Evolutionary conservation across 1,140 invertebrate species (phyloP).

Genomic region (Hylaeus volcanicus): DNA sequence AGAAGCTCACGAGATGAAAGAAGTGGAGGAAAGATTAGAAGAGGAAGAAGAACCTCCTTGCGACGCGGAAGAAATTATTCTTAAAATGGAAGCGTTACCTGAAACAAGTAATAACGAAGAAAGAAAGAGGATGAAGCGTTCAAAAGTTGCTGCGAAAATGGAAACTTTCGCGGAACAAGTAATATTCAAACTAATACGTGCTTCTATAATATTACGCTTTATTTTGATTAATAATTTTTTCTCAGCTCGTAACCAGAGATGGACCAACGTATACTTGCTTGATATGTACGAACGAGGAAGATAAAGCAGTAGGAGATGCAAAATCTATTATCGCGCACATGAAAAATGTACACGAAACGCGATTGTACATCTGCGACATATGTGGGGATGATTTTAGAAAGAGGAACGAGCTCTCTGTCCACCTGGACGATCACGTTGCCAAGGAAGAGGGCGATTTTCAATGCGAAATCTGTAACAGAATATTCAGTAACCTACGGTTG

Average conservation of each 20-base stretch:
- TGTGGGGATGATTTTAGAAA: constrained; percentile 85
- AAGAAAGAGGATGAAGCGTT: constrained; percentile 59
- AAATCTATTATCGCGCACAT: constrained; percentile 84
- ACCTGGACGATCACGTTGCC: constrained; percentile 85
- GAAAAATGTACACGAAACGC: constrained; percentile 82
- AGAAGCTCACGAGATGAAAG: constrained; percentile 56
- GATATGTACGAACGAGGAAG: constrained; percentile 80
- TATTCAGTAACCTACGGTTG: constrained; percentile 83
- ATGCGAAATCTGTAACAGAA: constrained; percentile 85
- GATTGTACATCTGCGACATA: constrained; percentile 86
- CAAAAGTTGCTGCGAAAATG: constrained; percentile 52
- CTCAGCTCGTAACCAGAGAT: constrained; percentile 80
- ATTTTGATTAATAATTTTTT: constrained; percentile 29
- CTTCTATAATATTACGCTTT: constrained; percentile 10
- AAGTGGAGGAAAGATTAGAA: constrained; percentile 36
- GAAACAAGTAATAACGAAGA: constrained; percentile 57
- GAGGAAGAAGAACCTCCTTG: constrained; percentile 36
- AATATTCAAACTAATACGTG: neutral
- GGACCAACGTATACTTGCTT: constrained; percentile 83
- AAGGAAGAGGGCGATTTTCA: constrained; percentile 84
- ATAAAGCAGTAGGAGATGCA: constrained; percentile 80
- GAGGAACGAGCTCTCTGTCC: constrained; percentile 83
- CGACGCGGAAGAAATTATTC: constrained; percentile 37
- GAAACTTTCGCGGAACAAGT: constrained; percentile 48
- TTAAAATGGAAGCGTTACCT: constrained; percentile 43